Evolutionary conservation across 2,113 vertebrate species (phyloP), one percentile per base, ranked within the genome.

Genomic region (Brachypteracias leptosomus): DNA sequence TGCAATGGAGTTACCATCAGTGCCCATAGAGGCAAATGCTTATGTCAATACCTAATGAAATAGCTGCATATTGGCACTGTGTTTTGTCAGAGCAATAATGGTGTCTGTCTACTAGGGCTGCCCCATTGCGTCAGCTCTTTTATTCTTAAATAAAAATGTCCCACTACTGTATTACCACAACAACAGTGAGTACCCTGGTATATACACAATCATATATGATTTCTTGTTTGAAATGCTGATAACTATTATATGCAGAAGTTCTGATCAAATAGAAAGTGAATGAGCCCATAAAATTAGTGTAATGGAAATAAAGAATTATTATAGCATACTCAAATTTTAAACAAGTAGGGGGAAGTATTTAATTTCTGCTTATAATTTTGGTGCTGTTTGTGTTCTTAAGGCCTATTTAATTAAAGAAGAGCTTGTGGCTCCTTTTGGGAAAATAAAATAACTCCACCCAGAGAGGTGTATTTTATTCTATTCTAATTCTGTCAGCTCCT

Each of bases 221-320:
- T 87, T 88, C 74, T 75, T 46, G 40, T 65, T 92, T 92, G 78
- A 88, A 85, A 87, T 54, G 21, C 61, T 87, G n/a, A 8, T 49
- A 84, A 51, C 46, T 88, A 18, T 71, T 80, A 73, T 4, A 65
- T 54, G 49, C n/a, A 62, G 70, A 76, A 89, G 31, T 83, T 96
- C 51, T 85, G 82, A 90, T 85, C 67, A 85, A 82, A 85, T 46
- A 79, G 54, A 73, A 87, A 85, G 31, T 76, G 66, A 95, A 85
- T 0, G 6, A 71, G 26, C 36, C 52, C 79, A 84, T 93, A 94
- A 92, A 95, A 80, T 86, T 66, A 93, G 44, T 71, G 51, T 78
- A 47, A 76, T 77, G 63, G 68, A 93, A 93, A 93, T 86, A 94
- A 91, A 94, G 93, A 85, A 74, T 88, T 88, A 90, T 80, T 83